Percentiles rank a stretch among this genome's conserved stretches.
phyloP scores from a whole-genome alignment of 2,797 vertebrate species.

The Selene dorsalis region DNA sequence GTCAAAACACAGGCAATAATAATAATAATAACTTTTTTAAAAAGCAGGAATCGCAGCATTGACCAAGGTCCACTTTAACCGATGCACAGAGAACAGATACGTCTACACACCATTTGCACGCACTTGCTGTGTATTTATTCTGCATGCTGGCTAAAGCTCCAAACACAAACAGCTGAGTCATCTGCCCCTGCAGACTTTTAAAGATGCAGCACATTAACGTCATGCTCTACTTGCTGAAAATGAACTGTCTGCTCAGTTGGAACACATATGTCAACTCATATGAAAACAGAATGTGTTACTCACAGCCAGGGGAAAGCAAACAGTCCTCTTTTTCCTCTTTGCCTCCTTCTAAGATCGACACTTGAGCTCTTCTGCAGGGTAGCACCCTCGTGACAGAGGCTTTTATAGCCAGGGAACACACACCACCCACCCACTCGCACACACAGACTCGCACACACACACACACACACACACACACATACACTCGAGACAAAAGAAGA shows the following conservation, averaged over 20 bases:
- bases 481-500: too few relatives aligned
- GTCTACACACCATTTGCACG: not conserved
- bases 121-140: not conserved
- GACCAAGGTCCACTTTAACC: not conserved
- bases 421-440: slow-evolving; percentile 14
- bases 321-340: slow-evolving; percentile 24
- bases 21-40: not conserved
- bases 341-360: slow-evolving; percentile 23
- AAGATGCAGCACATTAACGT: slow-evolving; percentile 8
- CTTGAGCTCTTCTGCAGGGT: slow-evolving; percentile 62
- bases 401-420: slow-evolving; percentile 57
- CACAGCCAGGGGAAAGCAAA: slow-evolving; percentile 47
- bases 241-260: not conserved
- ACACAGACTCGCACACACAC: not conserved
- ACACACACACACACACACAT: too few relatives aligned
- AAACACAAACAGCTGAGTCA: slow-evolving; percentile 68
- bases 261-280: not conserved
- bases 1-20: not conserved
- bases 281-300: slow-evolving; percentile 51
- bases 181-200: slow-evolving; percentile 6
- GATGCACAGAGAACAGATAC: slow-evolving; percentile 11
- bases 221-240: not conserved
- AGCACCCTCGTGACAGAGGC: not conserved
- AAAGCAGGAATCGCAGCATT: too few relatives aligned
- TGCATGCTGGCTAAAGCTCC: not conserved